Base-by-base conservation (phyloP, 1,140 invertebrate genomes). In the Berghia stephanieae region DNA sequence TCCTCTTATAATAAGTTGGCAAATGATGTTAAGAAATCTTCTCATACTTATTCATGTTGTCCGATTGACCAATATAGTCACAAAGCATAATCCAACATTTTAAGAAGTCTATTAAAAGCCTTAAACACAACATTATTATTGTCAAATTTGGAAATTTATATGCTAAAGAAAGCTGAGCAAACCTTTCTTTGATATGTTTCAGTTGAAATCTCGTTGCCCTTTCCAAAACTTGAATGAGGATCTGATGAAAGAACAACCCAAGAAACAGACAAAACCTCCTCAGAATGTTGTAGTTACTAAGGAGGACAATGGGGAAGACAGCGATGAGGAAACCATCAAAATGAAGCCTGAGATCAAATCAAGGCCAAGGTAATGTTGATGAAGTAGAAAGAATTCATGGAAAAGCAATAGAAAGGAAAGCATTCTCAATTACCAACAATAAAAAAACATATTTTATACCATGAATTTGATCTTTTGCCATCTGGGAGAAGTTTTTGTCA, bases 321-420 rank as follows among this genome's bases (percentile, higher is more conserved):
- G 75, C 27, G 87, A 88, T 77, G 81, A 79, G 69, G 84, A 86
- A 78, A 83, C 86, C 1, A 57, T 88, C 0, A 83, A 84, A 44
- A 86, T 88, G 85, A 81, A 82, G 40, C 87, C 87, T 34, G 78
- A 80, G 49, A 69, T 81, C 24, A 85, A 82, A 78, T 82, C 80
- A 42, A 79, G 85, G 79, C 82, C 84, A 77, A 83, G 86, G 87
- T 87, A 72, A n/a, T n/a, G n/a, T n/a, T n/a, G n/a, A n/a, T n/a
- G n/a, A n/a, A n/a, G n/a, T n/a, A n/a, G n/a, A n/a, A n/a, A n/a
- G n/a, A n/a, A n/a, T n/a, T n/a, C n/a, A n/a, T n/a, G n/a, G n/a
- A n/a, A n/a, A n/a, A n/a, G n/a, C n/a, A n/a, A n/a, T n/a, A n/a
- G n/a, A n/a, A n/a, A n/a, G n/a, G n/a, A n/a, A n/a, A n/a, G n/a